phyloP scores from a whole-genome alignment of 2,113 vertebrate genomes.

The Colaptes auratus region DNA sequence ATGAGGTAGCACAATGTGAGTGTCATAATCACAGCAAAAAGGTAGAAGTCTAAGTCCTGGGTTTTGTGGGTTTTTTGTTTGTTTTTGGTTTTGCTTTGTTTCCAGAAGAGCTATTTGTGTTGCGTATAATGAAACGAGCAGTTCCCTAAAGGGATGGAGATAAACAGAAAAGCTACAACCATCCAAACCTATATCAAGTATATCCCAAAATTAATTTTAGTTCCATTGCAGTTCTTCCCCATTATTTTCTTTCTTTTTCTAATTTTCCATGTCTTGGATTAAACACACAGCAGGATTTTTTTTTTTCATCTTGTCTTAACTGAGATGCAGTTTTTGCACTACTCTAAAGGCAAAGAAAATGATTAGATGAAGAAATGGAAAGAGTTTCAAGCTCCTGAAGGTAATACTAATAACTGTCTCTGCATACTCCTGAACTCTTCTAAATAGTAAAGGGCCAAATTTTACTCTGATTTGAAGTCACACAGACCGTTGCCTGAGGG shows the following conservation, averaged over 20 bases:
- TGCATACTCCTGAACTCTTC: background rate
- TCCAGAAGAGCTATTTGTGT: conserved; percentile 5
- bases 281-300: background rate
- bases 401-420: background rate
- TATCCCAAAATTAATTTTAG: background rate
- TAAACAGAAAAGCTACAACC: background rate
- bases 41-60: background rate
- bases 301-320: background rate
- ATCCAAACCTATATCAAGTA: background rate
- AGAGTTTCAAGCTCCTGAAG: background rate
- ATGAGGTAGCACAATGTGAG: background rate
- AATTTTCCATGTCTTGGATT: background rate
- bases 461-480: background rate
- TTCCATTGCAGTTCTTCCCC: background rate
- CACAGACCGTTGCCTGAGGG: background rate
- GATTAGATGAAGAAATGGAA: background rate
- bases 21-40: background rate
- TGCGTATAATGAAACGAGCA: background rate
- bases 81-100: background rate
- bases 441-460: background rate
- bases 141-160: conserved; percentile 7
- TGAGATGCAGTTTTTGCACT: background rate
- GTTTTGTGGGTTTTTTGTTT: no score
- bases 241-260: background rate
- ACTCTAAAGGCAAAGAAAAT: background rate